Evolutionary conservation across 2,797 vertebrate genomes (phyloP).

Genomic region (Manis pentadactyla): DNA sequence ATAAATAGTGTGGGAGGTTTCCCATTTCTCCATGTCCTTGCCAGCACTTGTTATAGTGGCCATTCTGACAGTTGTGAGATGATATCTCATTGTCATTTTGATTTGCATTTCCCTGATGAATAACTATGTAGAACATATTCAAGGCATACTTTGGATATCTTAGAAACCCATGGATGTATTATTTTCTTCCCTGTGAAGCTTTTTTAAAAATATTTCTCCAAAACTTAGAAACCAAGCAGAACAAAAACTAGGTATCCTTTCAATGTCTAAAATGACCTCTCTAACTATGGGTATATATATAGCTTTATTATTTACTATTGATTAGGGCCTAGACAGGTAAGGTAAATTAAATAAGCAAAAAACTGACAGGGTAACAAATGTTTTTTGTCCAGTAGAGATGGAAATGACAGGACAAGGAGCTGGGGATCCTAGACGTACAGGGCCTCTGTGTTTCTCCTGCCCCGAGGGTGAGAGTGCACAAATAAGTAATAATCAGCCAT

Average conservation of each 20-base stretch:
- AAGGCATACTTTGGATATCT: background rate
- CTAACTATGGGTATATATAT: background rate
- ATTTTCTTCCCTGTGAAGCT: background rate
- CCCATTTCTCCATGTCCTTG: too few species aligned
- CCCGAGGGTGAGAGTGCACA: background rate
- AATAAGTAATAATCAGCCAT: background rate
- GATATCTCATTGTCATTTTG: too few species aligned
- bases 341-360: background rate
- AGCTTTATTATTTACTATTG: background rate
- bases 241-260: background rate
- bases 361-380: background rate
- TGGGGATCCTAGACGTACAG: background rate
- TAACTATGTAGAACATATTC: too few species aligned
- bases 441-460: background rate
- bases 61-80: too few species aligned
- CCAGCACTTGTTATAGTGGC: too few species aligned
- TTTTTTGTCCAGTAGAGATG: background rate
- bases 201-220: background rate
- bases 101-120: too few species aligned
- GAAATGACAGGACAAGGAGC: background rate
- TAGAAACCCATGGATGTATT: background rate
- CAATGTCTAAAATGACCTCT: background rate
- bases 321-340: background rate
- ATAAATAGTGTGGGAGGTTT: too few species aligned
- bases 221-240: constrained; percentile 5